Conservation (phyloP, 1,140 invertebrate species). For the Liolophura sinensis region DNA sequence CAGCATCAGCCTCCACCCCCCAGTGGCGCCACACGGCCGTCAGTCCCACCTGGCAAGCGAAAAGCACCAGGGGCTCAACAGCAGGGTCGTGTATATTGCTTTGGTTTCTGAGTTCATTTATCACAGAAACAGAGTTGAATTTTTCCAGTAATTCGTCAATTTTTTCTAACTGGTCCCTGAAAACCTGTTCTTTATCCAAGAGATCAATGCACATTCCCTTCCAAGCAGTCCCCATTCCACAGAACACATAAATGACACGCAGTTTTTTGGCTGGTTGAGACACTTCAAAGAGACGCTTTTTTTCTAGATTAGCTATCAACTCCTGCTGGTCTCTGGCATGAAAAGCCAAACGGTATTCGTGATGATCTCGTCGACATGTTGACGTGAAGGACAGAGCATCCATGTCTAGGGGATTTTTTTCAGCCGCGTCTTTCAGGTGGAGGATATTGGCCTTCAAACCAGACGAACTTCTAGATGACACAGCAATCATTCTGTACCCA, state of each 20-base stretch:
- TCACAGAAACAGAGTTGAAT: conserved; percentile 2
- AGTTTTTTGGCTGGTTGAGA: background rate
- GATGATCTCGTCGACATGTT: conserved; percentile 15
- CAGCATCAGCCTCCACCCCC: conserved; percentile 7
- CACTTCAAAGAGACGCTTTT: too few species aligned
- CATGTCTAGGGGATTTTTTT: background rate
- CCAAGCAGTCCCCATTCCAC: conserved; percentile 96
- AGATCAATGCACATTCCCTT: conserved; percentile 85
- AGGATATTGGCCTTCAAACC: too few species aligned
- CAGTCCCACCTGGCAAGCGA: conserved; percentile 24
- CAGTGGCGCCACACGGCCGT: conserved; percentile 12
- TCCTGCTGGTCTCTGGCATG: background rate
- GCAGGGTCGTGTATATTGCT: conserved; percentile 11
- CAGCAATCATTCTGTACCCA: too few species aligned
- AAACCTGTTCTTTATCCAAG: conserved; percentile 72
- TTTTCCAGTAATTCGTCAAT: conserved; percentile 15
- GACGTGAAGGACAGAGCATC: conserved; percentile 18
- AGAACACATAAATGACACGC: conserved; percentile 68
- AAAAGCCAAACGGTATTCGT: conserved; percentile 7
- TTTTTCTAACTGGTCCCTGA: conserved; percentile 72
- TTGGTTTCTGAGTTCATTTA: conserved; percentile 2
- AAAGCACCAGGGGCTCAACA: conserved; percentile 16
- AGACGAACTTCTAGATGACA: too few species aligned
- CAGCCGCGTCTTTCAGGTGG: too few species aligned
- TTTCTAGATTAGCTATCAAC: conserved; percentile 1